phyloP scores from a whole-genome alignment of 2,113 vertebrate species.

The Chaetura pelagica region DNA sequence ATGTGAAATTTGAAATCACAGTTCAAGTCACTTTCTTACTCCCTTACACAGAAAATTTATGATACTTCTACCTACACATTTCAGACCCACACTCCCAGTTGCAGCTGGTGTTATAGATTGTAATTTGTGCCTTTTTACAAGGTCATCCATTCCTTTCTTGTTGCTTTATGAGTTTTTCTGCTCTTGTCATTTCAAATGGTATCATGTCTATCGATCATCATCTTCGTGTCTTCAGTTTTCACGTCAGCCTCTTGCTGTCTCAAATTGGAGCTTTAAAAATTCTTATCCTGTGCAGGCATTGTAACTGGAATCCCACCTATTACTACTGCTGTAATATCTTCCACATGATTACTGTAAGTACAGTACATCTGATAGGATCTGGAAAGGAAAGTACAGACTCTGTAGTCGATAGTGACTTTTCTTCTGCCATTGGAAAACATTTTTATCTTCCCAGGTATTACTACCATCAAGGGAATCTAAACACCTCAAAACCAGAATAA shows the following conservation, averaged over 20 bases:
- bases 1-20: slow-evolving; percentile 46
- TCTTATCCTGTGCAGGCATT: slow-evolving; percentile 48
- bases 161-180: slow-evolving; percentile 10
- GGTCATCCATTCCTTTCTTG: slow-evolving; percentile 49
- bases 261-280: slow-evolving; percentile 59
- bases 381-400: background rate
- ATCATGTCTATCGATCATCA: slow-evolving; percentile 50
- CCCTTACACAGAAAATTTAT: slow-evolving; percentile 13
- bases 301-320: slow-evolving; percentile 53
- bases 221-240: slow-evolving; percentile 60
- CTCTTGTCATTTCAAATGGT: slow-evolving; percentile 53
- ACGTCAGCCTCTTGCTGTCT: slow-evolving; percentile 39
- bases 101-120: slow-evolving; percentile 39
- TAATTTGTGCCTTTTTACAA: slow-evolving; percentile 59
- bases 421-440: background rate
- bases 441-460: background rate
- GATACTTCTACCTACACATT: background rate
- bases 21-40: slow-evolving; percentile 23
- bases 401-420: background rate
- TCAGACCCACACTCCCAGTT: background rate
- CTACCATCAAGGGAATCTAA: background rate
- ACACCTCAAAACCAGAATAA: background rate
- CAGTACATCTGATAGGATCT: slow-evolving; percentile 11
- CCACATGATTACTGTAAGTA: slow-evolving; percentile 42
- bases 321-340: slow-evolving; percentile 23